A percentile compares a stretch with the other conserved stretches of the same genome.
These are phyloP conservation scores for Chymomyza procnemis DNA, from an alignment of 2,888 invertebrate species.

Conservation along the genomic window DNA sequence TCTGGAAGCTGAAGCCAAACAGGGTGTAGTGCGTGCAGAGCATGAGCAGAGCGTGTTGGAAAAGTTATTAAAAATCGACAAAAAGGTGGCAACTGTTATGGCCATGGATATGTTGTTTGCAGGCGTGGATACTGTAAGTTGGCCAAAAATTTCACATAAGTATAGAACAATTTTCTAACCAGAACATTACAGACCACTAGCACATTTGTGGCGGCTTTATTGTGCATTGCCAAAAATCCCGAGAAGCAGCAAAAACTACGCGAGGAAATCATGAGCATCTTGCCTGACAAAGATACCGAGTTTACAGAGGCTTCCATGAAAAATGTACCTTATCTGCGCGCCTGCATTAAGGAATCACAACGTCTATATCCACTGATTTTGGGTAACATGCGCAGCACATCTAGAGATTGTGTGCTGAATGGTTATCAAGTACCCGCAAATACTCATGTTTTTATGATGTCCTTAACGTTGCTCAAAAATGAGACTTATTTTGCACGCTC, in stretches of 20 bases:
- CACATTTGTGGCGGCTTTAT: constrained; percentile 36
- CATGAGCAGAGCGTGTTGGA: constrained; percentile 81
- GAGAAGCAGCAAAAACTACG: constrained; percentile 83
- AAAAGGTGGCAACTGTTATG: constrained; percentile 83
- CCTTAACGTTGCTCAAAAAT: constrained; percentile 80
- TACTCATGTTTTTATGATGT: constrained; percentile 85
- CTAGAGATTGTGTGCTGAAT: constrained; percentile 81
- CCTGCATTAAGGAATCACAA: constrained; percentile 86
- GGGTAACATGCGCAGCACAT: constrained; percentile 80
- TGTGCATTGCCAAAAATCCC: constrained; percentile 81
- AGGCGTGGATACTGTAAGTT: constrained; percentile 85
- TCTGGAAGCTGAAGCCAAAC: constrained; percentile 56
- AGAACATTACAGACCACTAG: neutral
- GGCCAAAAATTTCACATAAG: neutral
- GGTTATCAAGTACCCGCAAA: constrained; percentile 84
- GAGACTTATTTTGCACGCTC: constrained; percentile 82
- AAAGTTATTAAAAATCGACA: constrained; percentile 81
- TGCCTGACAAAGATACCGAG: constrained; percentile 78
- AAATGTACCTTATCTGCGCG: constrained; percentile 83
- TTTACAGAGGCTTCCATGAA: constrained; percentile 79
- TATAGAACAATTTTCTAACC: neutral
- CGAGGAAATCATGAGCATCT: constrained; percentile 80
- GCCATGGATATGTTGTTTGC: constrained; percentile 84
- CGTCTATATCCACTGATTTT: constrained; percentile 82
- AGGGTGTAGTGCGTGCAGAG: constrained; percentile 41